Percentiles rank a stretch among this genome's conserved stretches.
Evolutionary conservation across 2,888 invertebrate genomes (phyloP).

Genomic region (Stenodema calcarata): DNA sequence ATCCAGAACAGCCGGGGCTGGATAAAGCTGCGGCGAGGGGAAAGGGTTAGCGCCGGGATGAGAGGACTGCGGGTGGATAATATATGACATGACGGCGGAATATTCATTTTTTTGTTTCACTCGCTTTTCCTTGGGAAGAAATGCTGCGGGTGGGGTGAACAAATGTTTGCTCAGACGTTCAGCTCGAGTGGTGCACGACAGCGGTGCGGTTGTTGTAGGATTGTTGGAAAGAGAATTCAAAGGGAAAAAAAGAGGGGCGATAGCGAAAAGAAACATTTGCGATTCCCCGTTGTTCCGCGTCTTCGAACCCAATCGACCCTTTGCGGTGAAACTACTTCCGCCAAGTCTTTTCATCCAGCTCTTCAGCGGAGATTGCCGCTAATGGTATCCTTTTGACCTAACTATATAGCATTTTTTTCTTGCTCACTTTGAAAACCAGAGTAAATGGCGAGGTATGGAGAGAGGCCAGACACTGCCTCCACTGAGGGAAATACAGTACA

Average conservation of each 20-base stretch:
- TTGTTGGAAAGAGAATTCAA: neutral
- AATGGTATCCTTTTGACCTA: neutral
- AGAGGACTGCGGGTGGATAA: neutral
- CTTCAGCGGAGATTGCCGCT: neutral
- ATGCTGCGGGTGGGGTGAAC: neutral
- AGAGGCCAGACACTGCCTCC: neutral
- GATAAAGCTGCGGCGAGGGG: neutral
- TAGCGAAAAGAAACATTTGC: neutral
- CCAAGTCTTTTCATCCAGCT: neutral
- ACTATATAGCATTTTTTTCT: neutral
- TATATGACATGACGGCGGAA: constrained; percentile 5
- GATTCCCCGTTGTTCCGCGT: neutral
- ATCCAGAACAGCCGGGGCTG: neutral
- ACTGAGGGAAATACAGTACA: too few relatives aligned
- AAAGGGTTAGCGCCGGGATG: neutral
- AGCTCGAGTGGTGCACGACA: neutral
- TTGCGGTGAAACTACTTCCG: neutral
- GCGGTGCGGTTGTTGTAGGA: neutral
- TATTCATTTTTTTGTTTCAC: constrained; percentile 3
- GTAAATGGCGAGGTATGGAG: neutral
- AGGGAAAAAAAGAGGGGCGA: neutral
- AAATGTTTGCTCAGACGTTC: constrained; percentile 6
- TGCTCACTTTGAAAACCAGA: neutral
- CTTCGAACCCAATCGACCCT: neutral
- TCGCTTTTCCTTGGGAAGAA: neutral